Evolutionary conservation across 2,888 invertebrate species (phyloP), one percentile per base, ranked within the genome.

Genomic region (Caenorhabditis imperialis): DNA sequence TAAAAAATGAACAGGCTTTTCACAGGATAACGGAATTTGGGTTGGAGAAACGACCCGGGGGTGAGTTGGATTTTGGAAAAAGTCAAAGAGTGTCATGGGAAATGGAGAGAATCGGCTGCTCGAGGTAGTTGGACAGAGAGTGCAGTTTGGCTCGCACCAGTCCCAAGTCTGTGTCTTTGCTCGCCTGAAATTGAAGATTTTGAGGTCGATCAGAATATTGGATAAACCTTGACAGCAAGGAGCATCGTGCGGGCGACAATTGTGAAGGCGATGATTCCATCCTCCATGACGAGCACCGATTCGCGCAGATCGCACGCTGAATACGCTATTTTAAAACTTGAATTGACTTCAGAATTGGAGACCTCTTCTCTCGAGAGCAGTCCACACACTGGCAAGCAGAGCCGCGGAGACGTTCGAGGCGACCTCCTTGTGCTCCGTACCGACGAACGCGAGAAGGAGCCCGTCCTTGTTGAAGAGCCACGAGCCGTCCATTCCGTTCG

Each of bases 381-480:
- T 74, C 82, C 82, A 82, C 33, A 82, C 67, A 45, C 74, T 73
- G 20, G 81, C 75, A 40, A 82, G 27, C 10, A 81, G 77, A 5
- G 82, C 79, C 8, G 80, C 54, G 12, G 74, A 72, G n/a, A 81
- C 81, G 25, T 65, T 78, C 20, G 77, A 48, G 8, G 70, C 58
- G 10, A 63, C 67, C n/a, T 57, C 61, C 38, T 61, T 75, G n/a
- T 77, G 77, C 30, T 63, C 55, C 42, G 62, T 70, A 18, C 81
- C 81, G 25, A 71, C 74, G 65, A 77, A 81, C 5, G 79, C 81
- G 5, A 82, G 77, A 20, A 81, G 74, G n/a, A 81, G 50, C n/a
- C 82, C 81, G 44, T 81, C 81, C 42, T 75, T 63, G 45, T 78
- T 79, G 73, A 79, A 79, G 8, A 82, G 78, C 55, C 79, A 60